Evolutionary conservation across 2,888 invertebrate genomes (phyloP).

Genomic region (Lasius platythorax): DNA sequence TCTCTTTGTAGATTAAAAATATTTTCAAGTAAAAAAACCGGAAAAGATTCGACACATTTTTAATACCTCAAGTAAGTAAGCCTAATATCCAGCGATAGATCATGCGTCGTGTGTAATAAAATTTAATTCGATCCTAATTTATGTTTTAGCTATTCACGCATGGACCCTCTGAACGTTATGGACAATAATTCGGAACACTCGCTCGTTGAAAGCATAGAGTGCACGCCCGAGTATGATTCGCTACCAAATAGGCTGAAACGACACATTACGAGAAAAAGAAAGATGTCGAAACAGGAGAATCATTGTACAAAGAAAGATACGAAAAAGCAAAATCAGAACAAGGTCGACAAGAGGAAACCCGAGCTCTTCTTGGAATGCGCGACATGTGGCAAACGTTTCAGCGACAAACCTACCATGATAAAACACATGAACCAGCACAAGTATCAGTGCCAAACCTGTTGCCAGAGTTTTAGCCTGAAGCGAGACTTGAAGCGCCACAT

Average conservation of each 20-base stretch:
- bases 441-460: conserved; percentile 55
- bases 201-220: conserved; percentile 22
- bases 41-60: conserved; percentile 51
- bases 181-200: conserved; percentile 23
- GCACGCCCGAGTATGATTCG: conserved; percentile 4
- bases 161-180: conserved; percentile 57
- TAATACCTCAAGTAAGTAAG: conserved; percentile 66
- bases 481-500: conserved; percentile 64
- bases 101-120: background rate
- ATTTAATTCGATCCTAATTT: conserved; percentile 52
- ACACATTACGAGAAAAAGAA: conserved; percentile 5
- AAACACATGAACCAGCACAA: conserved; percentile 62
- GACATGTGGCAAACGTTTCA: conserved; percentile 54
- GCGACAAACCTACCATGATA: conserved; percentile 34
- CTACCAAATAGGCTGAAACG: conserved; percentile 11
- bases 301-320: background rate
- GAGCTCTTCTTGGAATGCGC: conserved; percentile 48
- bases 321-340: conserved; percentile 4
- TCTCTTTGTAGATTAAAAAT: conserved; percentile 42
- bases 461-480: conserved; percentile 65
- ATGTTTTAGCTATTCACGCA: conserved; percentile 63
- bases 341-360: background rate
- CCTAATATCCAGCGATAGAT: conserved; percentile 39
- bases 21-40: conserved; percentile 43
- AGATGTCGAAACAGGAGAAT: background rate